phyloP scores from a whole-genome alignment of 2,797 vertebrate species.

The Lagodon rhomboides region DNA sequence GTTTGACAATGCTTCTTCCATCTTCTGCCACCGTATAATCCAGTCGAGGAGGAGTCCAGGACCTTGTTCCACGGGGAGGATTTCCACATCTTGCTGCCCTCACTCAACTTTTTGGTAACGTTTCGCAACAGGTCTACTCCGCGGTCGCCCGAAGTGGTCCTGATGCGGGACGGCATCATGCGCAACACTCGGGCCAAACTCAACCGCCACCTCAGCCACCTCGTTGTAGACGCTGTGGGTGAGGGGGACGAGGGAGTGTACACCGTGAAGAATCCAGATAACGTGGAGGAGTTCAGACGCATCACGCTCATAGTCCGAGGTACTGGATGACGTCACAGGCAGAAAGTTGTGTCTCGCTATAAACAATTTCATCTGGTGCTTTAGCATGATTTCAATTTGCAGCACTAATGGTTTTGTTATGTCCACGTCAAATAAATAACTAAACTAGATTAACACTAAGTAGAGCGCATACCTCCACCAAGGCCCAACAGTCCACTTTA shows the following conservation, averaged over 20 bases:
- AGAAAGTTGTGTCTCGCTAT: not conserved
- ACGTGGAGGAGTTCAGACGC: slow-evolving; percentile 46
- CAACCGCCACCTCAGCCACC: slow-evolving; percentile 66
- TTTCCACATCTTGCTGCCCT: slow-evolving; percentile 79
- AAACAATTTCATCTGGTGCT: no score
- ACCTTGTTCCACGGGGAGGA: slow-evolving; percentile 80
- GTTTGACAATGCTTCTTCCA: slow-evolving; percentile 2
- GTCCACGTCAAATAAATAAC: no score
- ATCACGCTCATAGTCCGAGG: slow-evolving; percentile 84
- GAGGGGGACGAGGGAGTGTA: slow-evolving; percentile 85
- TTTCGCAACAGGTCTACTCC: slow-evolving; percentile 64
- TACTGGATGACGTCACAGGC: slow-evolving; percentile 46
- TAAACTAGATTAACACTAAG: no score
- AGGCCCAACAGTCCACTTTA: no score
- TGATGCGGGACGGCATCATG: slow-evolving; percentile 69
- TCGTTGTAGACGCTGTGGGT: slow-evolving; percentile 79
- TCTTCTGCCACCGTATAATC: not conserved
- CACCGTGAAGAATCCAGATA: slow-evolving; percentile 72
- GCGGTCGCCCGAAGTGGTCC: slow-evolving; percentile 17
- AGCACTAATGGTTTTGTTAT: no score
- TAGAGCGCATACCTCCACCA: no score
- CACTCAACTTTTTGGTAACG: slow-evolving; percentile 55
- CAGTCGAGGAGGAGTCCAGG: slow-evolving; percentile 55
- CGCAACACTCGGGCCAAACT: slow-evolving; percentile 68
- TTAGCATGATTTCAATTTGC: no score